Evolutionary conservation across 1,140 invertebrate species (phyloP), one percentile per base, ranked within the genome.

Genomic region (Brachionus koreanus): DNA sequence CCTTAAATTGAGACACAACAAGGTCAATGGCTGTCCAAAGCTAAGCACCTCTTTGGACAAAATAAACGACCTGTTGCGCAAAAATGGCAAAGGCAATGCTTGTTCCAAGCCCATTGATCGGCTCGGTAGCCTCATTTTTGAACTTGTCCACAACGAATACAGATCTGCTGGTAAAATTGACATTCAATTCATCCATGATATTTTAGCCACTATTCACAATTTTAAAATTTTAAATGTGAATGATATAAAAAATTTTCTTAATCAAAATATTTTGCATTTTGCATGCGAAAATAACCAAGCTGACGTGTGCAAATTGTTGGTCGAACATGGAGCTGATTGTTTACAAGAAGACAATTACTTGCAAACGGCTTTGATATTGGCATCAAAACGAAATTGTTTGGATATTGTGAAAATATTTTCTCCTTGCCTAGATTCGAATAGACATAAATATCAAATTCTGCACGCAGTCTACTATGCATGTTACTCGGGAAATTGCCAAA

Each of bases 171-270:
- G n/a, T 33, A 39, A 19, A 69, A 39, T 19, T 5, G 37, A 69
- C 37, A n/a, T 37, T 1, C 12, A 69, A 16, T 69, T 69, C 37
- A 37, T 69, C n/a, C 33, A 7, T 16, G 65, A 69, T 39, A n/a
- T 37, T 0, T 19, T 69, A 9, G 9, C 0, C 3, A 37, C 19
- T 7, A 39, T 69, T 39, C 10, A 39, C 16, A 37, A 69, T 39
- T 12, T 39, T 16, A 69, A 69, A n/a, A 39, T 37, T 37, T 39
- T 74, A n/a, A 74, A 61, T 65, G 49, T 79, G 4, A 61, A 79
- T 43, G 37, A 61, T 61, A 63, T 79, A 13, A 79, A 65, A 79
- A 79, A 79, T 79, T 79, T 57, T 65, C 57, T 79, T 61, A 79
- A 61, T 61, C 76, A 79, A 63, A 79, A 46, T 23, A 1, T 79